These are phyloP conservation scores for Aptenodytes patagonicus DNA, from an alignment of 2,113 vertebrate genomes.

Conservation along the genomic window DNA sequence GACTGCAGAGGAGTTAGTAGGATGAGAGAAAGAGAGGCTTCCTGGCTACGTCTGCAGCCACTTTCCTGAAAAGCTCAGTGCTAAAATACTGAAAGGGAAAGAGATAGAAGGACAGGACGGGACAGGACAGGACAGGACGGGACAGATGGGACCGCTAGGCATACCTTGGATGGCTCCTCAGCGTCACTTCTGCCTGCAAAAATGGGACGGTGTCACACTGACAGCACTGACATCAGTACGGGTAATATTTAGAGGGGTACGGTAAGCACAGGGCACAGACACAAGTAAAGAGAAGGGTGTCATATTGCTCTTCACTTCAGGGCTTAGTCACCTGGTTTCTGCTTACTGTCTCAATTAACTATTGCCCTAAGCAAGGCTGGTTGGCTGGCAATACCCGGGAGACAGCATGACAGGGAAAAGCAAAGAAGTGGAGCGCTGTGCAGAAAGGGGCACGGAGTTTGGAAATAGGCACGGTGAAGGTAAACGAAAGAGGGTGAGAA, in stretches of 20 bases:
- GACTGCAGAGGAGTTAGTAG: neutral
- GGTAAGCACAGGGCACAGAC: neutral
- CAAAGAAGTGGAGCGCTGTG: neutral
- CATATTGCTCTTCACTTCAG: conserved; percentile 13
- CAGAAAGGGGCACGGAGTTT: neutral
- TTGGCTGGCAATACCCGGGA: neutral
- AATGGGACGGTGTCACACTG: neutral
- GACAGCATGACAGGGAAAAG: neutral
- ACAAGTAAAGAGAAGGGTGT: neutral
- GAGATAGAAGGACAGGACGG: neutral
- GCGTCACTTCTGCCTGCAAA: neutral
- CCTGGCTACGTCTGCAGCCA: neutral
- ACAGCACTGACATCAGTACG: neutral
- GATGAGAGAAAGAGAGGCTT: neutral
- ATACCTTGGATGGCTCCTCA: conserved; percentile 70
- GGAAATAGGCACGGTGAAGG: neutral
- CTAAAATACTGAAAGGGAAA: neutral
- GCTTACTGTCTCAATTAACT: conserved; percentile 65
- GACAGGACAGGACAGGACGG: neutral
- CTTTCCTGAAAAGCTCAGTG: neutral
- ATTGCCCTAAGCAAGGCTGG: neutral
- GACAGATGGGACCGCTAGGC: neutral
- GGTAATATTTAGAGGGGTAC: conserved; percentile 15
- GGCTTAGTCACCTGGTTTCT: conserved; percentile 53
- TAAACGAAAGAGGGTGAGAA: neutral